These are phyloP conservation scores for Drosophila multiciliata DNA, from an alignment of 2,888 invertebrate genomes.

Conservation along the genomic window DNA sequence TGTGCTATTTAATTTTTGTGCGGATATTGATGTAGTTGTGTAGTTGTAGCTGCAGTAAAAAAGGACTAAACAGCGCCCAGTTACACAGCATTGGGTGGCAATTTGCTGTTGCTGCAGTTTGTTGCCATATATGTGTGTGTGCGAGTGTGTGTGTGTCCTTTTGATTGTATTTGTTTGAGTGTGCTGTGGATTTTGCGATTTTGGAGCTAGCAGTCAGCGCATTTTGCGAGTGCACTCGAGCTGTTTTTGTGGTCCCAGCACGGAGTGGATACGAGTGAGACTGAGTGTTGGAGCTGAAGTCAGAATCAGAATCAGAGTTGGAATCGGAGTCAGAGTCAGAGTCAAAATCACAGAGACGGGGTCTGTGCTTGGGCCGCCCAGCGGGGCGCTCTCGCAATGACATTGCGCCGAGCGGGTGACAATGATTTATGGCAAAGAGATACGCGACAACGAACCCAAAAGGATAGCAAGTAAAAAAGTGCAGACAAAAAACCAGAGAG, in stretches of 20 bases:
- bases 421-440: slow-evolving; percentile 84
- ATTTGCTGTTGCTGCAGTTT: slow-evolving; percentile 65
- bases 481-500: slow-evolving; percentile 23
- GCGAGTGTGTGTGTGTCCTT: slow-evolving; percentile 2
- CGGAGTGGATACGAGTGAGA: slow-evolving; percentile 24
- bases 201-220: slow-evolving; percentile 54
- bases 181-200: slow-evolving; percentile 42
- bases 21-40: slow-evolving; percentile 62
- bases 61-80: slow-evolving; percentile 57
- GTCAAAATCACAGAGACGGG: slow-evolving; percentile 13
- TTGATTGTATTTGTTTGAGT: slow-evolving; percentile 16
- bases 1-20: slow-evolving; percentile 61
- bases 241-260: slow-evolving; percentile 37
- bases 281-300: slow-evolving; percentile 13
- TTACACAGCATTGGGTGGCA: slow-evolving; percentile 61
- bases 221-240: slow-evolving; percentile 48
- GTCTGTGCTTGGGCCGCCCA: slow-evolving; percentile 62
- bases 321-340: slow-evolving; percentile 18
- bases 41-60: slow-evolving; percentile 53
- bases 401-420: slow-evolving; percentile 83
- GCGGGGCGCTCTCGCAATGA: slow-evolving; percentile 82
- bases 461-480: slow-evolving; percentile 59
- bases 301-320: slow-evolving; percentile 8
- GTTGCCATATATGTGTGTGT: slow-evolving; percentile 14
- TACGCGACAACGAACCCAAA: slow-evolving; percentile 81